Base-by-base conservation (phyloP, 2,888 invertebrate species). In the Alloscopus bannaensis region DNA sequence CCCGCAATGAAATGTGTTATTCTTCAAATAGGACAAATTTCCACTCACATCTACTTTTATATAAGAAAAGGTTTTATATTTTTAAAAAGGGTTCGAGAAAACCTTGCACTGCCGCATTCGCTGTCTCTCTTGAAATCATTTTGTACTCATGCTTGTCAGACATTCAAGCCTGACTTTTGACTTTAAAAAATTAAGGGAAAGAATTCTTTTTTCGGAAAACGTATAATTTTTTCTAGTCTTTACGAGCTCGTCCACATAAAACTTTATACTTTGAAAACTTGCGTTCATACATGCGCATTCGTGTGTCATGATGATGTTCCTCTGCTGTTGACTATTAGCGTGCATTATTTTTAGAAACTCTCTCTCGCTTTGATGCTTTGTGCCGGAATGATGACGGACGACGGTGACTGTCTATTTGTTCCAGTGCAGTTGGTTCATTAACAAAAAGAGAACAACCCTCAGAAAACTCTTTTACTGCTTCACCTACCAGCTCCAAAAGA, bases 361-460 rank as follows among this genome's bases (percentile, higher is more conserved):
- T 68, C 47, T 24, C 26, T 11, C 29, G 64, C 45, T 59, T 40
- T 59, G 68, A 45, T 77, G 71, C 60, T 78, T 65, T 71, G 36
- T 26, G 78, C 71, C 70, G 64, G 71, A 65, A 78, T 65, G 78
- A 78, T 78, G 78, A 78, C 71, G 77, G 55, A 70, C 62, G 77
- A 77, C 78, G 70, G 78, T 66, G 70, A 71, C 78, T 78, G 78
- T 78, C 70, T 78, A 78, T 78, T 78, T 78, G 78, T 78, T 78
- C 71, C 78, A 78, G 78, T 78, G 78, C 78, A 78, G 78, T 78
- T 78, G 78, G 71, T 78, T 78, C 78, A 78, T 78, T 78, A 78
- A 66, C n/a, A 26, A 16, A 50, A 71, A 57, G 70, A 55, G 78
- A 42, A 59, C 78, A 78, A 29, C 77, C 77, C 78, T 52, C 50